Evolutionary conservation across 2,888 invertebrate genomes (phyloP).

Genomic region (Plagodis dolabraria): DNA sequence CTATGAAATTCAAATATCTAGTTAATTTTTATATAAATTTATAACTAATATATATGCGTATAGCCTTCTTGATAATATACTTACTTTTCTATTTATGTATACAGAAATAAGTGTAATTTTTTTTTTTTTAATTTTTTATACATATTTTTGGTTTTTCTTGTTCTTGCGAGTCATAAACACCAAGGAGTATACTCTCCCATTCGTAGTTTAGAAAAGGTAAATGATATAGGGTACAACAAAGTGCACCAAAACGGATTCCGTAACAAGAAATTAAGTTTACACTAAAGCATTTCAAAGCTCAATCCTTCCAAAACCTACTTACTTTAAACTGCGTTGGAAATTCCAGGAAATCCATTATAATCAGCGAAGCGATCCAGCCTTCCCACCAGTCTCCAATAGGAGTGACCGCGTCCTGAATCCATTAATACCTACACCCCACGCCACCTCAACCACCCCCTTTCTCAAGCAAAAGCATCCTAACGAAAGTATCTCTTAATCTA

Average conservation of each 20-base stretch:
- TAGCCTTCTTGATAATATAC: no score
- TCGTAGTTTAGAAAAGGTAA: no score
- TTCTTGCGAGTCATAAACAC: no score
- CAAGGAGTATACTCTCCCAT: no score
- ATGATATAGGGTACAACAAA: neutral
- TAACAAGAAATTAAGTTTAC: slow-evolving; percentile 49
- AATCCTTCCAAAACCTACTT: slow-evolving; percentile 51
- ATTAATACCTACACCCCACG: slow-evolving; percentile 54
- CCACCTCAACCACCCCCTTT: slow-evolving; percentile 44
- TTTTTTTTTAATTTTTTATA: no score
- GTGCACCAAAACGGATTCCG: slow-evolving; percentile 33
- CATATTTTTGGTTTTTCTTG: no score
- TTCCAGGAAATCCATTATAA: slow-evolving; percentile 70
- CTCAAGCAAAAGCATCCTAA: slow-evolving; percentile 45
- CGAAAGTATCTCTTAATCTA: slow-evolving; percentile 74
- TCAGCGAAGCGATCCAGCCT: slow-evolving; percentile 59
- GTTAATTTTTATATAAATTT: no score
- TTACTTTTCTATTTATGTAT: no score
- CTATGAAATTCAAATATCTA: no score
- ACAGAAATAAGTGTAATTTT: no score
- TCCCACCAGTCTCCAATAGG: slow-evolving; percentile 36
- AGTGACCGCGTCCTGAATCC: slow-evolving; percentile 70
- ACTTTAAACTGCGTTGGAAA: slow-evolving; percentile 58
- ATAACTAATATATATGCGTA: no score
- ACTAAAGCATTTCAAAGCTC: slow-evolving; percentile 57